Conservation (phyloP, 92 coral and sea anemone genomes). For the Umimayanthus kanabou region DNA sequence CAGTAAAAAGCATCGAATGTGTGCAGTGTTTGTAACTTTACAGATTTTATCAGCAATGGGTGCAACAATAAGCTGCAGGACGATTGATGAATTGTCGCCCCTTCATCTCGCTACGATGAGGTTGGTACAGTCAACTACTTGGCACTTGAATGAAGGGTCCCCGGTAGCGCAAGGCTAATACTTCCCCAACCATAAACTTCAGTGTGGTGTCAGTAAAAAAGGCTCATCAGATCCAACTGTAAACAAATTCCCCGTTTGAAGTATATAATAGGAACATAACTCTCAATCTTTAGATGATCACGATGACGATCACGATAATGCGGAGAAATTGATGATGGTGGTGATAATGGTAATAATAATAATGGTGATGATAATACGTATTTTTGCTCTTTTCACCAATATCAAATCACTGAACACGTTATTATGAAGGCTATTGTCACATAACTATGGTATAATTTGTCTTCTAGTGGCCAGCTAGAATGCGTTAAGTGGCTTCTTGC, state of each 20-base stretch:
- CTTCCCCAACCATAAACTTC: background rate
- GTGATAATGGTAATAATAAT: no score
- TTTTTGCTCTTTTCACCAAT: no score
- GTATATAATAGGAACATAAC: background rate
- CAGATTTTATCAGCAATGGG: conserved; percentile 97
- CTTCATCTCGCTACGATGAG: conserved; percentile 97
- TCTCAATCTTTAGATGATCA: background rate
- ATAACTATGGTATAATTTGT: no score
- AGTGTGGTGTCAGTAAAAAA: background rate
- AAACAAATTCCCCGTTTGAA: background rate
- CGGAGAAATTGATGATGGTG: no score
- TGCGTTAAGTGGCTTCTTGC: conserved; percentile 96
- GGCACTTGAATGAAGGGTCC: background rate
- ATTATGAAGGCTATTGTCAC: background rate
- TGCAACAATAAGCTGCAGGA: conserved; percentile 74
- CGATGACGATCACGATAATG: no score
- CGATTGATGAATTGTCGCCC: conserved; percentile 89
- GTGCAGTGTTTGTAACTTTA: background rate
- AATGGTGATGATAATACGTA: no score
- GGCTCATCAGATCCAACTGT: background rate
- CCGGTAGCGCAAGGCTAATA: no score
- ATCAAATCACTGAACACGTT: background rate
- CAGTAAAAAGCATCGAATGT: background rate
- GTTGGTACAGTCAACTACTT: conserved; percentile 42
- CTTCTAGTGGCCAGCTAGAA: conserved; percentile 81